phyloP scores from a whole-genome alignment of 2,797 vertebrate genomes.

The Cossypha niveicapilla region DNA sequence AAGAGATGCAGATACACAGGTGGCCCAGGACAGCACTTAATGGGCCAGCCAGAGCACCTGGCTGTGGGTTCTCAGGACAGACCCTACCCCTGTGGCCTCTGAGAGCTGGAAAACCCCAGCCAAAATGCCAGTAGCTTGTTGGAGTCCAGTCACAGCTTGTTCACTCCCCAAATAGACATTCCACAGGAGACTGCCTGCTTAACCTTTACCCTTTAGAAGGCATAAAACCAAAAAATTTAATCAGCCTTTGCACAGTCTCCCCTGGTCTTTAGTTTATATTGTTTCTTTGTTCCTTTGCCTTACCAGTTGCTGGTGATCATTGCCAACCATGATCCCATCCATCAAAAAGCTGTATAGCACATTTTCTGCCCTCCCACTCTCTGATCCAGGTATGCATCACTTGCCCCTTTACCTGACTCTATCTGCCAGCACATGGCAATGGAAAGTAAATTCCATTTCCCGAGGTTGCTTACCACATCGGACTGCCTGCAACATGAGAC shows the following conservation, averaged over 20 bases:
- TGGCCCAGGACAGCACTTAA: not conserved
- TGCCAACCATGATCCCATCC: not conserved
- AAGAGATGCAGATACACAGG: not conserved
- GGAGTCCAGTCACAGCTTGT: not conserved
- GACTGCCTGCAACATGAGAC: not conserved
- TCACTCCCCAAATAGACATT: not conserved
- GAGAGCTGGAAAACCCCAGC: not conserved
- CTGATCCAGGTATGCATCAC: not conserved
- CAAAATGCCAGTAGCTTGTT: not conserved
- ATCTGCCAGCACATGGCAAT: not conserved
- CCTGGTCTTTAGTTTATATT: not conserved
- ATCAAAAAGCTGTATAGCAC: not conserved
- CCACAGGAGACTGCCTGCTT: not conserved
- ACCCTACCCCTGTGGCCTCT: not conserved
- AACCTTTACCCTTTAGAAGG: not conserved
- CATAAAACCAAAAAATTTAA: not conserved
- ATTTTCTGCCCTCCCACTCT: not conserved
- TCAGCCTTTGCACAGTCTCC: not conserved
- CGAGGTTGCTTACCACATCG: not conserved
- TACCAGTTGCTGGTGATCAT: not conserved
- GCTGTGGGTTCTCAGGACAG: not conserved
- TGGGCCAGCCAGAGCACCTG: not conserved
- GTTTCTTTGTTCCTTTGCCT: not conserved
- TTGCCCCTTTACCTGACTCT: not conserved
- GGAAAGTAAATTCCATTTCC: not conserved